Conservation (phyloP, 2,888 invertebrate species). For the Heliconius charithonia region DNA sequence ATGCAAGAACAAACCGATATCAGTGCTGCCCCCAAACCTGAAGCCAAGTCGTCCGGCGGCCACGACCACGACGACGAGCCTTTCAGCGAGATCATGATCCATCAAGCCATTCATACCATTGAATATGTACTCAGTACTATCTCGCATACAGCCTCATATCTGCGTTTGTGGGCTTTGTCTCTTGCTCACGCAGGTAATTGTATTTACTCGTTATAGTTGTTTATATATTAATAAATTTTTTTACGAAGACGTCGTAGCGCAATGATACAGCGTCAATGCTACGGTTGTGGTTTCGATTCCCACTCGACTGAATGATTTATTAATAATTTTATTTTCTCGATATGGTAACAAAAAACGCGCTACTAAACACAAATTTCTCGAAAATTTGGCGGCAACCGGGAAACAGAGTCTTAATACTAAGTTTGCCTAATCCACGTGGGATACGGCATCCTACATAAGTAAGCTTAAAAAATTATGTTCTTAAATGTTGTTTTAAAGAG, state of each 20-base stretch:
- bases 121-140: slow-evolving; percentile 98
- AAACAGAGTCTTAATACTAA: neutral
- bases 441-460: too few species aligned
- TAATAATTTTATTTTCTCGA: neutral
- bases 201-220: neutral
- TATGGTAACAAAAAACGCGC: neutral
- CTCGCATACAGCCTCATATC: slow-evolving; percentile 98
- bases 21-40: slow-evolving; percentile 55
- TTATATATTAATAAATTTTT: neutral
- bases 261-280: neutral
- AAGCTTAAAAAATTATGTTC: too few species aligned
- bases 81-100: slow-evolving; percentile 94
- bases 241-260: too few species aligned
- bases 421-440: neutral
- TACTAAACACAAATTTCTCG: neutral
- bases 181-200: slow-evolving; percentile 95
- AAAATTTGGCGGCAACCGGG: neutral
- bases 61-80: slow-evolving; percentile 84
- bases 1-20: slow-evolving; percentile 81
- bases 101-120: slow-evolving; percentile 97
- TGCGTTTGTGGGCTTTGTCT: slow-evolving; percentile 98
- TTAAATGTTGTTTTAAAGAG: too few species aligned
- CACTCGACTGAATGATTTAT: neutral
- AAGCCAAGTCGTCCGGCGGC: slow-evolving; percentile 48
- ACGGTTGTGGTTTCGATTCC: neutral